Conservation (phyloP, 1,140 invertebrate genomes). For the Zaprionus ghesquierei region DNA sequence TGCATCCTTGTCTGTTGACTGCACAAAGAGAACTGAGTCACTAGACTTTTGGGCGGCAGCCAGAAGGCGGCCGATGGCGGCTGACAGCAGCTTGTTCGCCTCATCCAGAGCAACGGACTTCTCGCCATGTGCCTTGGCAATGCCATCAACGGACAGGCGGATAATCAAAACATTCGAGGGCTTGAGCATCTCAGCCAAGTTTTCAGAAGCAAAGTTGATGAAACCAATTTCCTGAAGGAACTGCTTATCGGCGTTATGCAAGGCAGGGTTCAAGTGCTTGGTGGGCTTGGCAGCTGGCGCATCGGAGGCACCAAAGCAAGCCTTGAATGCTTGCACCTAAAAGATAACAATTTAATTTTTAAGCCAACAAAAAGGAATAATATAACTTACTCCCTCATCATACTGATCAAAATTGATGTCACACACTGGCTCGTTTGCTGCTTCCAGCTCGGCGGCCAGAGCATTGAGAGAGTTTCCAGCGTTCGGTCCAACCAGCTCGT, state of each 20-base stretch:
- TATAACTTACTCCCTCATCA: constrained; percentile 85
- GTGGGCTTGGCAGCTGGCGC: constrained; percentile 79
- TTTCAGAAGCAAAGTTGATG: constrained; percentile 85
- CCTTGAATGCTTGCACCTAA: constrained; percentile 78
- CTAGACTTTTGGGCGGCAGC: constrained; percentile 84
- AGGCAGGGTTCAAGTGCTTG: constrained; percentile 84
- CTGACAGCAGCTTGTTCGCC: constrained; percentile 85
- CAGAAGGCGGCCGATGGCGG: constrained; percentile 54
- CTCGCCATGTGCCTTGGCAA: constrained; percentile 84
- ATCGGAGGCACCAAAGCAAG: constrained; percentile 84
- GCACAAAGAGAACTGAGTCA: constrained; percentile 87
- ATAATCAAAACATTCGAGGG: constrained; percentile 61
- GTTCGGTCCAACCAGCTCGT: constrained; percentile 54
- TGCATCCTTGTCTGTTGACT: constrained; percentile 87
- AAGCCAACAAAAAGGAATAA: not conserved
- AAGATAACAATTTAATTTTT: not conserved
- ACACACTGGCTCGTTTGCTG: constrained; percentile 78
- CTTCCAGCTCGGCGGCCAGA: constrained; percentile 57
- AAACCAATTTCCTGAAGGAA: constrained; percentile 87
- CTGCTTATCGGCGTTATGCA: constrained; percentile 86
- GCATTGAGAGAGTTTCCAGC: constrained; percentile 54
- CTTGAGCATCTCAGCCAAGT: constrained; percentile 74
- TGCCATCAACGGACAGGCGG: constrained; percentile 63
- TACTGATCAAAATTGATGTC: constrained; percentile 87
- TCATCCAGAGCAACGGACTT: constrained; percentile 87